Base-by-base conservation (phyloP, 2,113 vertebrate species). In the Lophotis ruficrista region DNA sequence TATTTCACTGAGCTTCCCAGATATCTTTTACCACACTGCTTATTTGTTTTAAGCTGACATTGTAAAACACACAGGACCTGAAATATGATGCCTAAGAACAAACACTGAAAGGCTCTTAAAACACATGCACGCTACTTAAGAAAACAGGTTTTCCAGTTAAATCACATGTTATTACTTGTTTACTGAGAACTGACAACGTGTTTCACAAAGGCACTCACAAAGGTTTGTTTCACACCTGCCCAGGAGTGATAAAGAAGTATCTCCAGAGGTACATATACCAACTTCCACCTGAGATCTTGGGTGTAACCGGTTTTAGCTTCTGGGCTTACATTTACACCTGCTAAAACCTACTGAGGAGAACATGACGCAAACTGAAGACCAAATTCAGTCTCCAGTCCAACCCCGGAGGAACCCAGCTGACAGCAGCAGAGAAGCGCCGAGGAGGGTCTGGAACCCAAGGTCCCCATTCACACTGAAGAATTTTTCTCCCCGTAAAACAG, bases 101-200 rank as follows among this genome's bases (percentile, higher is more conserved):
- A 79, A 57, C 41, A 48, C 37, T 9, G 22, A 64, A 37, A 64
- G 28, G 15, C 14, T 79, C 22, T 54, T 73, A 48, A 69, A 78
- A 79, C 14, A n/a, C 0, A 2, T 2, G 7, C 37, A 19, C 3
- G 0, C 22, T 69, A 14, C 45, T 62, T 35, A 27, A 75, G 27
- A 64, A 78, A 48, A 53, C 1, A 23, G 7, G 13, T 35, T 60
- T 87, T 57, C n/a, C 37, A 43, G 62, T 56, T 51, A 47, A 50
- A 66, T 45, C 24, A 23, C 16, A 2, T 10, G 2, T 15, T 53
- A 38, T 19, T 62, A 22, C 16, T 50, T 53, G 33, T 60, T 81
- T 71, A 50, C 41, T 23, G 20, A 50, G 58, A 66, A 33, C 14
- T 14, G 70, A 28, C 31, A 25, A 54, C 1, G 7, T 27, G 15